Conservation (phyloP, 2,888 invertebrate genomes). For the Calliopum simillimum region DNA sequence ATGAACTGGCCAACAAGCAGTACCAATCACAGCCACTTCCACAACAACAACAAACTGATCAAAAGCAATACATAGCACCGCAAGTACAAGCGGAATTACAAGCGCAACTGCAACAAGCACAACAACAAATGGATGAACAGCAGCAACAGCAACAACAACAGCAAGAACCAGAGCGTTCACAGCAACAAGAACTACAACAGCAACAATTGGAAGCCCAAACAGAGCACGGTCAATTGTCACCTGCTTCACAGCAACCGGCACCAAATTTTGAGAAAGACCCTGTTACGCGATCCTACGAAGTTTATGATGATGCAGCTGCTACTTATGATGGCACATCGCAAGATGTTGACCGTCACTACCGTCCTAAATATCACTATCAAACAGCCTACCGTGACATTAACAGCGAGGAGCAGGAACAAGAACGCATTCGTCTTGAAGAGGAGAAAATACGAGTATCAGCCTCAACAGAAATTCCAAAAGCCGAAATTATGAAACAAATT, state of each 20-base stretch:
- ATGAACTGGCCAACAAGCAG: slow-evolving; percentile 24
- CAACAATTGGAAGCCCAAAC: slow-evolving; percentile 28
- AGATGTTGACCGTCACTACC: slow-evolving; percentile 45
- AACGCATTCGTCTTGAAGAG: slow-evolving; percentile 34
- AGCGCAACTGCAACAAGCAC: slow-evolving; percentile 6
- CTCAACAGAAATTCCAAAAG: slow-evolving; percentile 63
- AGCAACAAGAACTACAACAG: slow-evolving; percentile 9
- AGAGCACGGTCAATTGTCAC: slow-evolving; percentile 32
- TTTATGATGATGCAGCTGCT: slow-evolving; percentile 48
- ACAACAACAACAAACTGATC: slow-evolving; percentile 37
- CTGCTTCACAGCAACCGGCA: slow-evolving; percentile 44
- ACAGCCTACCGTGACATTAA: slow-evolving; percentile 35
- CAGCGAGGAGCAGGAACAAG: slow-evolving; percentile 50
- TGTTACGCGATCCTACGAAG: slow-evolving; percentile 55
- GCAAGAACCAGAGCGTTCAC: slow-evolving; percentile 4
- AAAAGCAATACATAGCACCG: slow-evolving; percentile 25
- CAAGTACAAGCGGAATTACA: slow-evolving; percentile 33
- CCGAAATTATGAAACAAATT: slow-evolving; percentile 65
- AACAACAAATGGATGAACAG: slow-evolving; percentile 29
- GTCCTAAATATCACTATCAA: slow-evolving; percentile 54
- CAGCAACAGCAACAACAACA: slow-evolving; percentile 27
- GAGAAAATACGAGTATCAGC: slow-evolving; percentile 59
- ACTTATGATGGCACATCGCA: slow-evolving; percentile 37
- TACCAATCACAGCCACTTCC: slow-evolving; percentile 32
- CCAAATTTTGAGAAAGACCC: slow-evolving; percentile 60